Conservation (phyloP, 2,113 vertebrate genomes). For the Gopherus evgoodei region DNA sequence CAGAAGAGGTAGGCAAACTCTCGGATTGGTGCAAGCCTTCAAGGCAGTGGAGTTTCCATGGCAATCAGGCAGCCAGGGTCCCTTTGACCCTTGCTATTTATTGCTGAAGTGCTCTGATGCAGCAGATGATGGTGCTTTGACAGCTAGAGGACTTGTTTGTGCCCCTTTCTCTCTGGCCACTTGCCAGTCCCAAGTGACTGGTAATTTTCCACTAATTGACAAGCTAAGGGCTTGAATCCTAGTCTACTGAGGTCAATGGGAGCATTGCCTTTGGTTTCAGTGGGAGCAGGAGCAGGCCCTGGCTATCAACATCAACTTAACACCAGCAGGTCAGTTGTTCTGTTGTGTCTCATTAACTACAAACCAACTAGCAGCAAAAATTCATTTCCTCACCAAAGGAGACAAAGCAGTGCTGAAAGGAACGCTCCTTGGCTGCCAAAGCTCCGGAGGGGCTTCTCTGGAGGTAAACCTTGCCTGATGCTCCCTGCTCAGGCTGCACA, state of each 20-base stretch:
- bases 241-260: background rate
- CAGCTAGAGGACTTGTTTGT: fast-evolving
- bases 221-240: background rate
- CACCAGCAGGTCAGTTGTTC: background rate
- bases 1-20: fast-evolving
- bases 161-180: background rate
- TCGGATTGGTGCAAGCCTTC: background rate
- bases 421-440: background rate
- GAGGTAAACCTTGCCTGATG: background rate
- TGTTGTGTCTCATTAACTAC: background rate
- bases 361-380: background rate
- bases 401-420: background rate
- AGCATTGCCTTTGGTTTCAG: background rate
- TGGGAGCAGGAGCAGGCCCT: no score
- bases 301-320: no score
- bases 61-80: fast-evolving
- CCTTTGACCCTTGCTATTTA: fast-evolving
- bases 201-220: background rate
- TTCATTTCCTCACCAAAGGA: background rate
- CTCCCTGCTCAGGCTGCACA: background rate
- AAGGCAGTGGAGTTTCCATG: fast-evolving
- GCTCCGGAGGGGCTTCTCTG: background rate
- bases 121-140: fast-evolving
- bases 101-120: fast-evolving
- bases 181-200: background rate